Evolutionary conservation across 2,888 invertebrate species (phyloP).

Genomic region (Luperina nickerlii): DNA sequence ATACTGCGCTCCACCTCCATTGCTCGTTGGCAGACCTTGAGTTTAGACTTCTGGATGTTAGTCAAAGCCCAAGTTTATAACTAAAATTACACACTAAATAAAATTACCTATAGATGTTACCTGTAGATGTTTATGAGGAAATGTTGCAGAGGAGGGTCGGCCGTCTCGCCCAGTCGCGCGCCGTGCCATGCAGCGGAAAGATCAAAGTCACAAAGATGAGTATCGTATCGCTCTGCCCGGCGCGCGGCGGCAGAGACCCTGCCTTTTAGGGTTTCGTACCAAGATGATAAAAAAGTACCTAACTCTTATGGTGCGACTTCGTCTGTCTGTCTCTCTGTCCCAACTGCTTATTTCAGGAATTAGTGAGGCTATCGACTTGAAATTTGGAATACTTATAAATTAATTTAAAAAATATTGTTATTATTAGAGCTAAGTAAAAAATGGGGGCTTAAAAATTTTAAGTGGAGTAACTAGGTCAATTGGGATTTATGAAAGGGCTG

Average conservation of each 20-base stretch:
- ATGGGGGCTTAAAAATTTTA: background rate
- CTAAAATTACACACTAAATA: slow-evolving; percentile 6
- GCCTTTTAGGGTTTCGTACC: slow-evolving; percentile 18
- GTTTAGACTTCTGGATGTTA: no score
- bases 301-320: background rate
- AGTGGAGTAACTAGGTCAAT: background rate
- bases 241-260: slow-evolving; percentile 53
- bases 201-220: slow-evolving; percentile 85
- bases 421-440: no score
- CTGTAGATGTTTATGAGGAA: slow-evolving; percentile 3
- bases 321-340: background rate
- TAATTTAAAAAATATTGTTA: background rate
- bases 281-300: background rate
- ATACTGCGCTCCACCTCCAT: no score
- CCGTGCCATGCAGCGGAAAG: slow-evolving; percentile 76
- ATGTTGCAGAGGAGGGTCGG: slow-evolving; percentile 1
- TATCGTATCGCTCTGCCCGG: slow-evolving; percentile 80
- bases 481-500: background rate
- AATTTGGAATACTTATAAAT: background rate
- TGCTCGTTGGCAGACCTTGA: no score
- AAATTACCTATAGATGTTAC: background rate
- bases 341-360: background rate
- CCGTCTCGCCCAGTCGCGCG: slow-evolving; percentile 49
- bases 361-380: background rate
- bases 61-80: no score